These are phyloP conservation scores for Podargus strigoides DNA, from an alignment of 2,797 vertebrate species.

Conservation along the genomic window DNA sequence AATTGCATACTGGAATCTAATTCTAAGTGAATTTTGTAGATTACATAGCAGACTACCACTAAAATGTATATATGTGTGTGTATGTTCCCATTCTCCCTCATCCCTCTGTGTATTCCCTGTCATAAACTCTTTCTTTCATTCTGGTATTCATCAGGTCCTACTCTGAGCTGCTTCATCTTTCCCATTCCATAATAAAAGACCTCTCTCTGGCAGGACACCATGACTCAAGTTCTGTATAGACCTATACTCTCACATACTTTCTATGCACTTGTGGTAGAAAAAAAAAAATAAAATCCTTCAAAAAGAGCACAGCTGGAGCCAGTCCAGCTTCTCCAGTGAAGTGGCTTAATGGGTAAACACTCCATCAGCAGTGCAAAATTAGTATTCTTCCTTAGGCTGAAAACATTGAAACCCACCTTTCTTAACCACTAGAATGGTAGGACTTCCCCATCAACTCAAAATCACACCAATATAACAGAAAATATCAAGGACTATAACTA, in stretches of 20 bases:
- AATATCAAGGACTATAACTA: not conserved
- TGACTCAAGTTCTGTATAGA: not conserved
- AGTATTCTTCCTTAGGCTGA: not conserved
- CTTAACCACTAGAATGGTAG: not conserved
- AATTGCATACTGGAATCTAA: not conserved
- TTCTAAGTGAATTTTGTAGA: not conserved
- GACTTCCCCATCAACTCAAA: slow-evolving; percentile 7
- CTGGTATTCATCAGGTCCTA: not conserved
- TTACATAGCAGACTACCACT: not conserved
- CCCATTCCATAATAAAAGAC: fast-evolving
- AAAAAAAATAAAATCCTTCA: not conserved
- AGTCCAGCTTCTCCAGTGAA: not conserved
- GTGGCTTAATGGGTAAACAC: not conserved
- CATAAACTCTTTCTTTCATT: not conserved
- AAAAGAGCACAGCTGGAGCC: not conserved
- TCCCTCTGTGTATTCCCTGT: not conserved
- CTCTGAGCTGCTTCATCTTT: not conserved
- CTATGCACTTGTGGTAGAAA: not conserved
- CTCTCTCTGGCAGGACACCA: not conserved
- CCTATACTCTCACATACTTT: not conserved
- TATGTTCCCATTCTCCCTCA: not conserved
- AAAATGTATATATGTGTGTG: fast-evolving
- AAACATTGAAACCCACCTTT: not conserved
- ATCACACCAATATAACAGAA: not conserved
- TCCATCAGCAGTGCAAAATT: not conserved